Evolutionary conservation across 37 sponge, comb jelly and placozoan species (phyloP), one percentile per base, ranked within the genome.

Genomic region (Cliona cf. orientalis): DNA sequence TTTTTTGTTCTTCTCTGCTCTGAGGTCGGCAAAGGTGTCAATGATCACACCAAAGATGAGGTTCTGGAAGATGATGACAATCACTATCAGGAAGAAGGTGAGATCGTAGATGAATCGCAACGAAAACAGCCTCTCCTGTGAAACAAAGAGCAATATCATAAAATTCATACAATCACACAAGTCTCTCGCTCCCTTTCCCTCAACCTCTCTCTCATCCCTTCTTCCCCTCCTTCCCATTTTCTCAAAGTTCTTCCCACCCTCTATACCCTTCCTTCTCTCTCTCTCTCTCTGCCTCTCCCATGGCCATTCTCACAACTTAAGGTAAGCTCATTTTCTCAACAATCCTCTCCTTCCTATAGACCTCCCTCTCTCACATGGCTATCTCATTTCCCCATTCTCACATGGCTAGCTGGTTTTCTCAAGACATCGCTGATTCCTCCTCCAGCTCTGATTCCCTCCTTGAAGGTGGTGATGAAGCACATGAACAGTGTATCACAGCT

Each of bases 31-130:
- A 79, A 99, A 99, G 35, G 99, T 99, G 79, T 99, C 99, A 53
- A 99, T 96, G 85, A 99, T 99, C 35, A 99, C 99, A 67, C 99
- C 99, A 82, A 99, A 94, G 70, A 99, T 92, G 68, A 99, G 91
- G 71, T 99, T 99, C 36, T 95, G 93, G 55, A 96, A 92, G 83
- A 99, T 99, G 75, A 99, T 94, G 71, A 96, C 87, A 40, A 99
- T 93, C 43, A 99, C 80, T 42, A 99, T 76, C 77, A 96, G 96
- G 90, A 92, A 97, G 75, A 96, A 90, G 1, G 82, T 58, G 5
- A 99, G 85, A 68, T 99, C 99, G 71, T 86, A 99, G 33, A 96
- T 12, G 0, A 92, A 73, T 25, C 99, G 87, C 17, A 82, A 57
- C 41, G 84, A 72, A 68, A 86, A 98, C 68, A 82, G 70, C 34